Evolutionary conservation across 2,113 vertebrate species (phyloP), one percentile per base, ranked within the genome.

Genomic region (Apistogramma diplotaenia): DNA sequence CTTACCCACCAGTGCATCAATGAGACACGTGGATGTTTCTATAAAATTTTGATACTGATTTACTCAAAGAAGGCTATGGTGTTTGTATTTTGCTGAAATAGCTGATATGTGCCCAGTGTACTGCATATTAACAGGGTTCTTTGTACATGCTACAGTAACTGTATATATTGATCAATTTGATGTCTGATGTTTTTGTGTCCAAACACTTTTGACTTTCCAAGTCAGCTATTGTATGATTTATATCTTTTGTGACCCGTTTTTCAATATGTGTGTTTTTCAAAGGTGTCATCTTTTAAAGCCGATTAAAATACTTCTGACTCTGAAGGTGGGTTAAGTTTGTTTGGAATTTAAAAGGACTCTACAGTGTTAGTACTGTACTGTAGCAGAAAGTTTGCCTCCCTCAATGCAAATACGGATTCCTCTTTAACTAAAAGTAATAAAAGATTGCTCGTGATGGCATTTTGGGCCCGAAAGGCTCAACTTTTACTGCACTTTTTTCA

Each of bases 241-340:
- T 93, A 91, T 67, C 81, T 93, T 91, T 87, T 92, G 87, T 90
- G 87, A 87, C 55, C 33, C 92, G 85, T 91, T 91, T 93, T 92
- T 88, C 76, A 81, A 83, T 72, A 72, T 80, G 25, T 81, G 75
- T 84, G 60, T 89, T 92, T 93, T 92, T 90, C 57, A 57, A 78
- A 74, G 29, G 60, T 89, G 87, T 89, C 75, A 86, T 88, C 83
- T 89, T 92, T 89, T 92, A 46, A 92, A 93, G 55, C 51, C 80
- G 82, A 92, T 82, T 89, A 90, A 93, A 89, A 85, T 59, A 67
- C 84, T 85, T 85, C 78, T 60, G 79, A 87, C 55, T 75, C 81
- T 78, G 21, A 83, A 53, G 40, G 62, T 15, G 15, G 23, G 59
- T 29, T 56, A 71, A 25, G 56, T 88, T 88, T 80, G 72, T 88